Conservation (phyloP, 1,140 invertebrate genomes). For the Reticulitermes speratus region DNA sequence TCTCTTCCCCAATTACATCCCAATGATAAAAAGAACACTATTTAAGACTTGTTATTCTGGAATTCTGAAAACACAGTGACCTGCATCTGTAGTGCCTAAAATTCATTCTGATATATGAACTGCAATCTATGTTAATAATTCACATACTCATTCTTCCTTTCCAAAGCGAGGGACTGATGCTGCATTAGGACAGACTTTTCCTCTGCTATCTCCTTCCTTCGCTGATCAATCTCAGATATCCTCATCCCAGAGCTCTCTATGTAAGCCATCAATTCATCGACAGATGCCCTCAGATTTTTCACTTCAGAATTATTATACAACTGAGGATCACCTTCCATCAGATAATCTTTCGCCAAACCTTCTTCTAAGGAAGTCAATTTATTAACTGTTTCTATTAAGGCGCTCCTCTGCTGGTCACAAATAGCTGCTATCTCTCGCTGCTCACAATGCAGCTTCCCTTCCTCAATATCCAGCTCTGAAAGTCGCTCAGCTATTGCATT, state of each 20-base stretch:
- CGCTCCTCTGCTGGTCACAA: background rate
- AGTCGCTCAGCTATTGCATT: background rate
- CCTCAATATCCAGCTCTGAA: background rate
- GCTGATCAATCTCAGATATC: slow-evolving; percentile 17
- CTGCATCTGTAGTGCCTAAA: no score
- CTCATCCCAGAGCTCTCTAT: background rate
- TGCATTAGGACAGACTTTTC: background rate
- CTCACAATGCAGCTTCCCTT: background rate
- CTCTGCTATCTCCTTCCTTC: background rate
- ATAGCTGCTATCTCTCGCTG: background rate
- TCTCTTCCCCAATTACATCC: no score
- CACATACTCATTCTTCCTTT: background rate
- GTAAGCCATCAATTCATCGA: background rate
- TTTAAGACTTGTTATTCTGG: no score
- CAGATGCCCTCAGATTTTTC: background rate
- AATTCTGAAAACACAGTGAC: no score
- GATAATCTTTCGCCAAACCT: background rate
- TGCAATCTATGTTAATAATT: no score
- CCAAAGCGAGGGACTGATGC: background rate
- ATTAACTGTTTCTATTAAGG: background rate
- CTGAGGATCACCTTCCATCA: background rate
- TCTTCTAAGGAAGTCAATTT: background rate
- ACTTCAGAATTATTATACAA: no score
- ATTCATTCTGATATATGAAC: no score
- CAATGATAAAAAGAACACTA: no score